Evolutionary conservation across 2,797 vertebrate genomes (phyloP).

Genomic region (Parotocinclus haroldoi): DNA sequence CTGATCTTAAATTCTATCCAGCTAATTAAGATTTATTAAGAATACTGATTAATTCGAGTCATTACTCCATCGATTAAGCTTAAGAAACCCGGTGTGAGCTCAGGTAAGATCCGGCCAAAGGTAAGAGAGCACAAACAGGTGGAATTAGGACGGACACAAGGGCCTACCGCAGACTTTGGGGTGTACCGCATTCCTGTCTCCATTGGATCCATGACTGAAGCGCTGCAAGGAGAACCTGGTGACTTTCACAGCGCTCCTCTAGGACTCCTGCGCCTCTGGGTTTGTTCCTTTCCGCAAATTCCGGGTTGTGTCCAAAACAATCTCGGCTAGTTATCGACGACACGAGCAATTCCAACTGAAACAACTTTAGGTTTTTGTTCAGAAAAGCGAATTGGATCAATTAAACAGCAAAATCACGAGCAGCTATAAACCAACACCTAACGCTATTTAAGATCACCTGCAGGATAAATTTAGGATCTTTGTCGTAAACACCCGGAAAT

Average conservation of each 20-base stretch:
- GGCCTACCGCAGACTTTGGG: slow-evolving; percentile 46
- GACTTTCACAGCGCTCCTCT: no score
- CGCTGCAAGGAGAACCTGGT: no score
- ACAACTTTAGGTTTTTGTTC: background rate
- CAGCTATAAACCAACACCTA: background rate
- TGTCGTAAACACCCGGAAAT: background rate
- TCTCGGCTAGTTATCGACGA: slow-evolving; percentile 12
- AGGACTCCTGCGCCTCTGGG: background rate
- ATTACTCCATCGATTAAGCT: no score
- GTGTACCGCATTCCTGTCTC: slow-evolving; percentile 65
- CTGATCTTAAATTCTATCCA: no score
- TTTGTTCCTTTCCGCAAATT: background rate
- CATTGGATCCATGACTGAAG: slow-evolving; percentile 64
- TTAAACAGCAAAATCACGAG: background rate
- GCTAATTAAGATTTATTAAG: no score
- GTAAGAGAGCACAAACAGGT: no score
- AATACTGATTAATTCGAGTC: no score
- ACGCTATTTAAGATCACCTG: background rate
- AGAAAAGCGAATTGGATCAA: background rate
- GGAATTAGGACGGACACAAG: background rate
- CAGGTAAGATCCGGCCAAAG: no score
- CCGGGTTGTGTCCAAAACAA: slow-evolving; percentile 34
- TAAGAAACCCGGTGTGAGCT: no score
- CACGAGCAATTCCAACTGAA: background rate
- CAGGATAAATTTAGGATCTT: background rate